phyloP scores from a whole-genome alignment of 2,113 vertebrate genomes.

The Tilapia sparmanii region DNA sequence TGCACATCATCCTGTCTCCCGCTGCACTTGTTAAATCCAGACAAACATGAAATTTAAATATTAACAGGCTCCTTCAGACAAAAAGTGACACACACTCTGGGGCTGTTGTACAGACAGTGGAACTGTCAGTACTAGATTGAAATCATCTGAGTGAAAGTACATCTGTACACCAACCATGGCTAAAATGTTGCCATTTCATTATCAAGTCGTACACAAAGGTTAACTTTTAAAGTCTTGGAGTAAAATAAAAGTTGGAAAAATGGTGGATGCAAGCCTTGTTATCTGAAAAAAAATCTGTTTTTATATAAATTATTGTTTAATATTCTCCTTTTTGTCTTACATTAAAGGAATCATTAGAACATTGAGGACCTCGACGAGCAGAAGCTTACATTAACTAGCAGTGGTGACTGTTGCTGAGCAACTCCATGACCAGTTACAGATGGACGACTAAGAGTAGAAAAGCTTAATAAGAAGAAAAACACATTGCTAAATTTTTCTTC shows the following conservation, averaged over 20 bases:
- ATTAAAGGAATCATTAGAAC: not conserved
- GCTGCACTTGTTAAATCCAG: slow-evolving; percentile 16
- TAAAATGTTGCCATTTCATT: not conserved
- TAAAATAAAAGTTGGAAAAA: not conserved
- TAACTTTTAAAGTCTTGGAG: not conserved
- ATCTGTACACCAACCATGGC: not conserved
- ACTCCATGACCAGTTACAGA: not conserved
- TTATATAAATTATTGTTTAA: not conserved
- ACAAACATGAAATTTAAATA: slow-evolving; percentile 62
- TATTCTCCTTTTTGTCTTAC: not conserved
- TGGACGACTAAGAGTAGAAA: not conserved
- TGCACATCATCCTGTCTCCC: not conserved
- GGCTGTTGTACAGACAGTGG: slow-evolving; percentile 11
- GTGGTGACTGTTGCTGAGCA: not conserved
- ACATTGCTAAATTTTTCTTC: not conserved
- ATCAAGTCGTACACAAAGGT: not conserved
- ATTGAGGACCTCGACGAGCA: not conserved
- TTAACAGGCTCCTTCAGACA: slow-evolving; percentile 38
- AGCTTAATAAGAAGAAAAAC: not conserved
- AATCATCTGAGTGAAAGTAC: not conserved
- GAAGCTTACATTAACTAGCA: not conserved
- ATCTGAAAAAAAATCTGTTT: not conserved
- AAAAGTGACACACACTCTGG: slow-evolving; percentile 34
- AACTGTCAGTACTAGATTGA: not conserved
- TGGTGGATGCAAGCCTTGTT: not conserved